Base-by-base conservation (phyloP, 2,797 vertebrate species). In the Cyprinodon diabolis region DNA sequence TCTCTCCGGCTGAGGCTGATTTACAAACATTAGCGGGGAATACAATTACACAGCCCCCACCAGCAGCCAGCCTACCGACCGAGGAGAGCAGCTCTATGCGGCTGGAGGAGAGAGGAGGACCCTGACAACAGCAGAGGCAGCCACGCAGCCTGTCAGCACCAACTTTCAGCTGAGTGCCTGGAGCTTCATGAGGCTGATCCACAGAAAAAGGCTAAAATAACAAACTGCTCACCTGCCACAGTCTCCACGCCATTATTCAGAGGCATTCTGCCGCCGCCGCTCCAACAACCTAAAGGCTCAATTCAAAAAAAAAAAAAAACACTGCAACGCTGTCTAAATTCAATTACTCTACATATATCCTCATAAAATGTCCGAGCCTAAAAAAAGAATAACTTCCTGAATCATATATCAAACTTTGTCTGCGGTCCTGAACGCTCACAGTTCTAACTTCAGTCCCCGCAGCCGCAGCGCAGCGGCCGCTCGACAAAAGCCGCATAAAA, bases 21-120 rank as follows among this genome's bases (percentile, higher is more conserved):
- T 96, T 95, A 96, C 95, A 96, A 95, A 97, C 95, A 96, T 95
- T 96, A 96, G 95, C 95, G 95, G 94, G 94, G 95, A 96, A 96
- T 95, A 96, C 94, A 95, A 95, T 96, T 95, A 96, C 95, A 95
- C 92, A 92, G 90, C 86, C 87, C 82, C 86, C 85, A 85, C 85
- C 85, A 58, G 49, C 58, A 63, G 62, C 84, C 77, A 30, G 84
- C 82, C 82, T 83, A 79, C 79, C 83, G 92, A 90, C 91, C 92
- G 90, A 49, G 58, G 17, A 62, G 23, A 23, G 55, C 55, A 10
- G 15, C 93, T 78, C 92, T 94, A 89, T 89, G 93, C 95, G 91
- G 92, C 91, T 92, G 71, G 85, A 74, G 84, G 80, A 84, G 81
- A 78, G 82, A 77, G 79, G 54, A 66, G 83, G 87, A 87, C 84